Evolutionary conservation across 1,140 invertebrate genomes (phyloP).

Genomic region (Drosophila hydei): DNA sequence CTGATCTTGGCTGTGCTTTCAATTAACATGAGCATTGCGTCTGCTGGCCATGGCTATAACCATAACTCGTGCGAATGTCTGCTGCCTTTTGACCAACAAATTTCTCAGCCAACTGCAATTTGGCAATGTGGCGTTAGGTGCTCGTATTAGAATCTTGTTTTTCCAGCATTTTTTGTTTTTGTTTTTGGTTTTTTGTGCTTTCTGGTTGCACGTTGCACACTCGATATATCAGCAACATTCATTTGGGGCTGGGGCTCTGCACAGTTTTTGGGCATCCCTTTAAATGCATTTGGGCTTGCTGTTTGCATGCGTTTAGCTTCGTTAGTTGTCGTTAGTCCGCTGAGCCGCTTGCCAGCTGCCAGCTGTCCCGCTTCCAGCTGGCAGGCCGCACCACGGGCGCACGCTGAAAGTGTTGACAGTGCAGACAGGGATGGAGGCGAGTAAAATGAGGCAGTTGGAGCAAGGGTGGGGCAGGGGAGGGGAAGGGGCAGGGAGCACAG

Average conservation of each 20-base stretch:
- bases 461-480: too few relatives aligned
- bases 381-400: slow-evolving; percentile 25
- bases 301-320: slow-evolving; percentile 72
- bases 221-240: slow-evolving; percentile 47
- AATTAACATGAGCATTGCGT: slow-evolving; percentile 19
- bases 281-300: slow-evolving; percentile 59
- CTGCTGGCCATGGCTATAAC: slow-evolving; percentile 38
- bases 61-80: slow-evolving; percentile 21
- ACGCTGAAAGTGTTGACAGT: slow-evolving; percentile 42
- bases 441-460: neutral
- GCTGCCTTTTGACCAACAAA: slow-evolving; percentile 15
- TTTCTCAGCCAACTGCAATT: slow-evolving; percentile 21
- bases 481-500: neutral
- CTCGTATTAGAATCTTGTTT: slow-evolving; percentile 25
- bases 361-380: slow-evolving; percentile 35
- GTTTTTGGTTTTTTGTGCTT: slow-evolving; percentile 1
- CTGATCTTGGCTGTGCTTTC: neutral
- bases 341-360: slow-evolving; percentile 52
- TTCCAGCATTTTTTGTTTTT: neutral
- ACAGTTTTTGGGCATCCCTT: slow-evolving; percentile 4
- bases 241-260: slow-evolving; percentile 21
- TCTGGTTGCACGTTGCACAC: slow-evolving; percentile 26
- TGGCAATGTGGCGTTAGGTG: slow-evolving; percentile 23
- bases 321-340: slow-evolving; percentile 62
- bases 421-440: too few relatives aligned